Conservation (phyloP, 2,113 vertebrate species). For the Coturnix japonica region DNA sequence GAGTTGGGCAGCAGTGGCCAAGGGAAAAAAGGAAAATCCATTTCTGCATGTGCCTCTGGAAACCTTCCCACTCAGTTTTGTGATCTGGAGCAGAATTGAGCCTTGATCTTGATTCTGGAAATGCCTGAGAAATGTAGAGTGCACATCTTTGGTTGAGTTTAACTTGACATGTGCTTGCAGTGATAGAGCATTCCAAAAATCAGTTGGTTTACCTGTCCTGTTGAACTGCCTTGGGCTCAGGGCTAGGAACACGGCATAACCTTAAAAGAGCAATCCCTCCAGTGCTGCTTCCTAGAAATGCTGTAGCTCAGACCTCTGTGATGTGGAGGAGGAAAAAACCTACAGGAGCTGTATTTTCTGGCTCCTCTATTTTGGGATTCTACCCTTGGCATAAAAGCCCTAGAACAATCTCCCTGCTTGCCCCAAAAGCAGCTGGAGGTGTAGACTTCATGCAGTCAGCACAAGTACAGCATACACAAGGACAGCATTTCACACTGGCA, state of each 20-base stretch:
- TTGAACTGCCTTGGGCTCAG: background rate
- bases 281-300: background rate
- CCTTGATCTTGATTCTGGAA: background rate
- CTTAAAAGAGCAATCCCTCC: background rate
- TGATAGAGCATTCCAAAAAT: background rate
- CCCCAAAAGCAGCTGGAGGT: background rate
- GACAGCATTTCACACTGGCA: background rate
- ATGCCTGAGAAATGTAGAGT: background rate
- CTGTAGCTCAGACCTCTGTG: background rate
- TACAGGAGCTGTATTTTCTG: background rate
- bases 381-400: background rate
- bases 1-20: background rate
- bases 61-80: background rate
- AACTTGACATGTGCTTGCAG: background rate
- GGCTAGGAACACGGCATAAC: background rate
- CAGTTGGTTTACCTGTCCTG: background rate
- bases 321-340: background rate
- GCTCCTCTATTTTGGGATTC: background rate
- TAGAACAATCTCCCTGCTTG: background rate
- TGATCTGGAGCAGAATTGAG: background rate
- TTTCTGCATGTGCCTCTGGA: background rate
- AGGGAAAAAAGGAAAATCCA: background rate
- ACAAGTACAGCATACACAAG: background rate
- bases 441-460: background rate
- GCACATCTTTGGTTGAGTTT: background rate